phyloP scores from a whole-genome alignment of 2,888 invertebrate species.

The Melieria crassipennis region DNA sequence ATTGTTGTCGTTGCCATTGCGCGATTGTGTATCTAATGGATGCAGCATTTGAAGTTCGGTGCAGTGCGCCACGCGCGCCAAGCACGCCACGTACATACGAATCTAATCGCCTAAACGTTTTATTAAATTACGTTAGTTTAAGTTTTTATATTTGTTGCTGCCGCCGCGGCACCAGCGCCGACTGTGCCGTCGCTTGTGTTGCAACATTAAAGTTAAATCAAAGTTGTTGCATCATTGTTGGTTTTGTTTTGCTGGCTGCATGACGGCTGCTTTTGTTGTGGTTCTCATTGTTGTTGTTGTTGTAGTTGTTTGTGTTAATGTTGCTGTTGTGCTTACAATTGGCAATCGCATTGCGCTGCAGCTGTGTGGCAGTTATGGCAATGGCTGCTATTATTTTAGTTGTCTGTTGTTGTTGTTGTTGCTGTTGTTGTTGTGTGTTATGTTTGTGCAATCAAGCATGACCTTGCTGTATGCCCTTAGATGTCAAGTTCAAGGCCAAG shows the following conservation, averaged over 20 bases:
- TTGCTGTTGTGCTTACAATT: slow-evolving; percentile 22
- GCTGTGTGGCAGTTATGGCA: no score
- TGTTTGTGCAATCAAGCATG: slow-evolving; percentile 44
- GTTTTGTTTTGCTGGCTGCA: slow-evolving; percentile 39
- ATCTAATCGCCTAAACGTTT: slow-evolving; percentile 62
- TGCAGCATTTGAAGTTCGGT: not conserved
- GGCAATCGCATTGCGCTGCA: not conserved
- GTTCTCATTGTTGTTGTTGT: slow-evolving; percentile 25
- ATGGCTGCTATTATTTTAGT: no score
- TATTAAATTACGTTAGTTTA: slow-evolving; percentile 59
- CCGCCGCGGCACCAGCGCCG: not conserved
- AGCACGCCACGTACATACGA: slow-evolving; percentile 46
- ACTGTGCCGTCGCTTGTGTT: slow-evolving; percentile 31
- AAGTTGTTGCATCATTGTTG: slow-evolving; percentile 56
- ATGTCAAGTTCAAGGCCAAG: slow-evolving; percentile 50
- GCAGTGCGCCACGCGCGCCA: not conserved
- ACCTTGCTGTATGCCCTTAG: slow-evolving; percentile 44
- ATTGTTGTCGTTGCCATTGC: slow-evolving; percentile 33
- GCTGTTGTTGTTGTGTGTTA: slow-evolving; percentile 36
- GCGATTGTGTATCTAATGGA: not conserved
- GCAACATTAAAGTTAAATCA: slow-evolving; percentile 47
- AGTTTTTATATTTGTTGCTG: slow-evolving; percentile 24
- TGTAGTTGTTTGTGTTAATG: slow-evolving; percentile 27
- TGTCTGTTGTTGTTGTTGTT: not conserved
- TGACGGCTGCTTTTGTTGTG: slow-evolving; percentile 13